phyloP scores from a whole-genome alignment of 2,113 vertebrate species.

The Phrynocephalus versicolor region DNA sequence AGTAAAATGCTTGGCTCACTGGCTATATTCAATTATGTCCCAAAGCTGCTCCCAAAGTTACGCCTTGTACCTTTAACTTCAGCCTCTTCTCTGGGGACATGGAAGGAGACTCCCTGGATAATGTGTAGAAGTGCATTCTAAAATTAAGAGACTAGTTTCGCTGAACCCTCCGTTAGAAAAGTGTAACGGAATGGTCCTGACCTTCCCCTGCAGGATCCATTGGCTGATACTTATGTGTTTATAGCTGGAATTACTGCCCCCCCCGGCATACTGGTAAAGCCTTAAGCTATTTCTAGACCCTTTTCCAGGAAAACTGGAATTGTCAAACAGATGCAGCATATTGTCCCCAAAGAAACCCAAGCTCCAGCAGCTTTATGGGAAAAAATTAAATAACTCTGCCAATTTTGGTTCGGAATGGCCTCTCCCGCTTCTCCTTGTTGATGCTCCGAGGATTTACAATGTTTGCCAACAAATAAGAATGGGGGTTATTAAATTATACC shows the following conservation, averaged over 20 bases:
- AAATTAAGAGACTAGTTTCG: no score
- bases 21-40: not conserved
- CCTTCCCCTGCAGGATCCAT: not conserved
- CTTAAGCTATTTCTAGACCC: not conserved
- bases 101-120: not conserved
- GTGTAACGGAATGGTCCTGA: not conserved
- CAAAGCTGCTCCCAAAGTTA: not conserved
- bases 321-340: not conserved
- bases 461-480: constrained; percentile 19
- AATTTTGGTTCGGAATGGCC: constrained; percentile 2
- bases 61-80: no score
- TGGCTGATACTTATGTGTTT: rapidly evolving
- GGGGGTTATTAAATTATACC: not conserved
- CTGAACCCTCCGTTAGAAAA: not conserved
- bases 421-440: not conserved
- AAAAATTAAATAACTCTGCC: not conserved
- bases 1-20: not conserved
- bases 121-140: no score
- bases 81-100: not conserved
- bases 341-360: not conserved
- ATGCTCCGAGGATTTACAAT: not conserved
- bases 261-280: constrained; percentile 49
- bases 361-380: not conserved
- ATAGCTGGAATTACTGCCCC: constrained; percentile 44
- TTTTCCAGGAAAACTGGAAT: not conserved